phyloP scores from a whole-genome alignment of 2,797 vertebrate species.

The Danio jaintianensis region DNA sequence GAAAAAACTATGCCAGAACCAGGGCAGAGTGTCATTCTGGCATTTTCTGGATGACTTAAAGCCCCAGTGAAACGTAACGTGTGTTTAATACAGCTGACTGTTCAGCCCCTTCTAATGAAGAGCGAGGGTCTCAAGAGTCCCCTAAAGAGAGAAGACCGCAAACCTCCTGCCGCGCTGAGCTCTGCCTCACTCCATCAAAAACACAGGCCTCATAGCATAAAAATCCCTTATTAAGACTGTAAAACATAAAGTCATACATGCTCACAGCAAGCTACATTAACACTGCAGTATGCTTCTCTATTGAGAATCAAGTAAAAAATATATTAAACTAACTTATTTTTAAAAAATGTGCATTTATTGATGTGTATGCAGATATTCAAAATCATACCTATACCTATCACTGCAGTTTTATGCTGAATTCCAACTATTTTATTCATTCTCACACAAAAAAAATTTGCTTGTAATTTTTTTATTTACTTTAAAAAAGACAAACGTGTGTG shows the following conservation, averaged over 20 bases:
- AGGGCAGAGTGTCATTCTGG: slow-evolving; percentile 25
- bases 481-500: no score
- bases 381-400: no score
- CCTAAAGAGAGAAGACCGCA: slow-evolving; percentile 30
- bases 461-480: no score
- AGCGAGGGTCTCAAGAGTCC: slow-evolving; percentile 39
- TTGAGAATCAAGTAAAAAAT: neutral
- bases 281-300: neutral
- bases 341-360: no score
- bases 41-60: slow-evolving; percentile 38
- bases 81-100: slow-evolving; percentile 43
- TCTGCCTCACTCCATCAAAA: slow-evolving; percentile 43
- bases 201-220: slow-evolving; percentile 30
- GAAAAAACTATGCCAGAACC: slow-evolving; percentile 5
- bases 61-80: slow-evolving; percentile 7
- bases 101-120: slow-evolving; percentile 57
- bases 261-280: neutral
- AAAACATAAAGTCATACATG: neutral
- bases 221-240: neutral
- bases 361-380: no score
- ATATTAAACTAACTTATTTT: no score
- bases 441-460: no score
- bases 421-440: no score
- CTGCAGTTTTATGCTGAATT: no score
- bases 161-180: slow-evolving; percentile 10